A percentile compares a stretch with the other conserved stretches of the same genome.
phyloP scores from a whole-genome alignment of 2,797 vertebrate genomes.

The Urosaurus nigricauda region DNA sequence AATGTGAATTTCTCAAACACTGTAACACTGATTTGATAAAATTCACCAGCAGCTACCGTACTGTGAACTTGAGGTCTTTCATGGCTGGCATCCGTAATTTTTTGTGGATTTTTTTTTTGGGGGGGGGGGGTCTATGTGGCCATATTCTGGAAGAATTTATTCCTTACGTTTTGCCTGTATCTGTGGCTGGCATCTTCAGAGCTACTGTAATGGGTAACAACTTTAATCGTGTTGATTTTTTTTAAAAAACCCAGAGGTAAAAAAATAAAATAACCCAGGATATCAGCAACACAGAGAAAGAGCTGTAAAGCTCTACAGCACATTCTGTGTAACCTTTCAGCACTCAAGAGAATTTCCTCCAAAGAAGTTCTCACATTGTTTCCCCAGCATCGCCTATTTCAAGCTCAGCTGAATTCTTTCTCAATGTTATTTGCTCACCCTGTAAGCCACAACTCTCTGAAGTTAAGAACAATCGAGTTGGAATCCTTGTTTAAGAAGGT shows the following conservation, averaged over 20 bases:
- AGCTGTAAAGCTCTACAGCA: background rate
- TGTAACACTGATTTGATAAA: background rate
- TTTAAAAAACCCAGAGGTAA: background rate
- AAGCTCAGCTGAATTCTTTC: background rate
- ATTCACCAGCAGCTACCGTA: background rate
- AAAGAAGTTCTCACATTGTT: background rate
- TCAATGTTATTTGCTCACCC: background rate
- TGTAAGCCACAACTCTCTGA: background rate
- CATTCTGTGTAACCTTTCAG: background rate
- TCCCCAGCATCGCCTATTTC: background rate
- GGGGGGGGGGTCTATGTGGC: no score
- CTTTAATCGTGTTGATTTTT: background rate
- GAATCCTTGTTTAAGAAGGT: background rate
- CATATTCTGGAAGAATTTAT: no score
- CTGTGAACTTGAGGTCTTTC: no score
- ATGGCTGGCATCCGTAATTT: no score
- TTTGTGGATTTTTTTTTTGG: no score
- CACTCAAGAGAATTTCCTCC: background rate
- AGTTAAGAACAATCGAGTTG: background rate
- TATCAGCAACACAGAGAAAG: accelerated
- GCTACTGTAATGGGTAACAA: background rate
- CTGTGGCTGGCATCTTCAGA: background rate
- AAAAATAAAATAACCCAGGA: background rate
- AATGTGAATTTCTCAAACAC: background rate
- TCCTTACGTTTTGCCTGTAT: no score